These are phyloP conservation scores for Tetragonula carbonaria DNA, from an alignment of 2,888 invertebrate species.

Conservation along the genomic window DNA sequence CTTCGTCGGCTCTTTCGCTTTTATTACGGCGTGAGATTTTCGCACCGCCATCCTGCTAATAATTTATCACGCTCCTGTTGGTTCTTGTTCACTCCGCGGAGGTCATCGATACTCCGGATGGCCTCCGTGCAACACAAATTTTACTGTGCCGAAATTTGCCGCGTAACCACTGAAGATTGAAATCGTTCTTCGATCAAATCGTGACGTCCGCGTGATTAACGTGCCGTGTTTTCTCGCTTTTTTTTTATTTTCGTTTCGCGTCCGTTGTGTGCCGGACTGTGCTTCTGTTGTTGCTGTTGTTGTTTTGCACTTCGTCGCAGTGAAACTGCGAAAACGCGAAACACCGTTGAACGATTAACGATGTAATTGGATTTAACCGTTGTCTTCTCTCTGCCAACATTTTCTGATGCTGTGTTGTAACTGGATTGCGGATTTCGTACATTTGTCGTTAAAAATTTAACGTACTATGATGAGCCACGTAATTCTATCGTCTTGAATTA, in stretches of 20 bases:
- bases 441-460: too few species aligned
- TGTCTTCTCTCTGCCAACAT: background rate
- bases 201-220: background rate
- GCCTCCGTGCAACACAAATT: background rate
- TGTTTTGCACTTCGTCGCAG: background rate
- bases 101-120: conserved; percentile 12
- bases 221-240: background rate
- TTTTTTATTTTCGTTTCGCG: background rate
- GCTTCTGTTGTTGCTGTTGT: background rate
- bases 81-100: background rate
- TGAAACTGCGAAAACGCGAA: background rate
- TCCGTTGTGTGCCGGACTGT: background rate
- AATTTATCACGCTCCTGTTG: conserved; percentile 34
- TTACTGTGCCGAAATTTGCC: conserved; percentile 5
- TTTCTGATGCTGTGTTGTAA: too few species aligned
- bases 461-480: too few species aligned
- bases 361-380: background rate
- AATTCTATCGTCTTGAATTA: too few species aligned
- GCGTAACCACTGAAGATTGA: conserved; percentile 17
- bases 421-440: too few species aligned
- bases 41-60: conserved; percentile 23
- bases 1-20: conserved; percentile 15
- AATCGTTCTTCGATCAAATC: background rate
- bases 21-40: conserved; percentile 44
- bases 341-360: background rate